These are phyloP conservation scores for Melolontha melolontha DNA, from an alignment of 2,888 invertebrate species.

Conservation along the genomic window DNA sequence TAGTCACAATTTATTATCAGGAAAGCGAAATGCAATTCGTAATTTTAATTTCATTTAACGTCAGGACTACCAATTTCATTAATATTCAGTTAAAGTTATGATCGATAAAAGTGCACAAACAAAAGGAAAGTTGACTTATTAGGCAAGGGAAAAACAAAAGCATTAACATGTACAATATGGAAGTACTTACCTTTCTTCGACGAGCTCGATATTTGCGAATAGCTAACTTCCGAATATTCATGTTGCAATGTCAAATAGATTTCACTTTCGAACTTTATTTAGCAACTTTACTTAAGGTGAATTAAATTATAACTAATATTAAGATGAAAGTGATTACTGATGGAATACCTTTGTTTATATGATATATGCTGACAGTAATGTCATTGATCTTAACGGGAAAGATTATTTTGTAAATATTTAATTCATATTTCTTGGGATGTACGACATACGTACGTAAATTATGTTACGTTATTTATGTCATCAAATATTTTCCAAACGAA, in stretches of 20 bases:
- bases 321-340: not conserved
- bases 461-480: too few relatives aligned
- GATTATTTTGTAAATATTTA: constrained; percentile 13
- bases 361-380: constrained; percentile 22
- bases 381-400: constrained; percentile 21
- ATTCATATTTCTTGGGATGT: not conserved
- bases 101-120: too few relatives aligned
- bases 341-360: not conserved
- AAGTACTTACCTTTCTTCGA: constrained; percentile 11
- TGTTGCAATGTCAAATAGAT: constrained; percentile 1
- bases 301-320: not conserved
- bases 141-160: constrained; percentile 10
- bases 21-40: too few relatives aligned
- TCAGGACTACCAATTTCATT: too few relatives aligned
- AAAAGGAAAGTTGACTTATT: constrained; percentile 4
- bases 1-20: too few relatives aligned
- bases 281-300: constrained; percentile 8
- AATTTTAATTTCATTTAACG: too few relatives aligned
- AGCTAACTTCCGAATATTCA: constrained; percentile 32
- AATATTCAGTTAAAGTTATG: too few relatives aligned
- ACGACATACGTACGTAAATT: too few relatives aligned
- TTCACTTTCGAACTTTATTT: constrained; percentile 14
- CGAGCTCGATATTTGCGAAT: constrained; percentile 11
- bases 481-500: too few relatives aligned
- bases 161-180: not conserved